Conservation (phyloP, 2,113 vertebrate species). For the Cyanoderma ruficeps region DNA sequence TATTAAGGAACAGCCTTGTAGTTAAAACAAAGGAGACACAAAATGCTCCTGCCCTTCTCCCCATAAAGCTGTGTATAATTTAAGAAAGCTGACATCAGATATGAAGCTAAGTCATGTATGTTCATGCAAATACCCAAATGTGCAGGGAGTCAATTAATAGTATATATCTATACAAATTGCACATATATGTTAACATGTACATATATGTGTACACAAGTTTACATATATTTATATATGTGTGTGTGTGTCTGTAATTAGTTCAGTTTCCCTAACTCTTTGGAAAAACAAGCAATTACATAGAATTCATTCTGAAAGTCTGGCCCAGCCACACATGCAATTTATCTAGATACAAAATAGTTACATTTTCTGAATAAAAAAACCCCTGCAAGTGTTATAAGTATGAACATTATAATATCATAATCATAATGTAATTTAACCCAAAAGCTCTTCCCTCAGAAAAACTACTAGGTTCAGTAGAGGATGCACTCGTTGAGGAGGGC, state of each 20-base stretch:
- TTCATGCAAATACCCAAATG: background rate
- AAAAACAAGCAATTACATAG: background rate
- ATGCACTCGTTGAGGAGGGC: fast-evolving
- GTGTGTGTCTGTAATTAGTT: background rate
- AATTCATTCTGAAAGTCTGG: background rate
- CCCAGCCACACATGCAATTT: background rate
- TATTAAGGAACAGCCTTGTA: background rate
- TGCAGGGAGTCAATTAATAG: background rate
- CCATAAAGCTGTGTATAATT: background rate
- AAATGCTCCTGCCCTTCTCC: background rate
- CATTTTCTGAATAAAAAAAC: background rate
- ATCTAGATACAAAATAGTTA: background rate
- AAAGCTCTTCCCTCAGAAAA: background rate
- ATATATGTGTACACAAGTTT: background rate
- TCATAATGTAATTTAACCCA: background rate
- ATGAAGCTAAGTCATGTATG: fast-evolving
- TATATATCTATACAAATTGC: background rate
- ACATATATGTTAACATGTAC: background rate
- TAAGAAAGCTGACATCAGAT: background rate
- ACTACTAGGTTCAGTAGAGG: background rate
- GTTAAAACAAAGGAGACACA: background rate
- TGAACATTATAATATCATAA: background rate
- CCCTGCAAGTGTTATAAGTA: background rate
- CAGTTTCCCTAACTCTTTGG: background rate
- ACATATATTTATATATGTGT: background rate